Evolutionary conservation across 2,888 invertebrate genomes (phyloP).

Genomic region (Spisula solida): DNA sequence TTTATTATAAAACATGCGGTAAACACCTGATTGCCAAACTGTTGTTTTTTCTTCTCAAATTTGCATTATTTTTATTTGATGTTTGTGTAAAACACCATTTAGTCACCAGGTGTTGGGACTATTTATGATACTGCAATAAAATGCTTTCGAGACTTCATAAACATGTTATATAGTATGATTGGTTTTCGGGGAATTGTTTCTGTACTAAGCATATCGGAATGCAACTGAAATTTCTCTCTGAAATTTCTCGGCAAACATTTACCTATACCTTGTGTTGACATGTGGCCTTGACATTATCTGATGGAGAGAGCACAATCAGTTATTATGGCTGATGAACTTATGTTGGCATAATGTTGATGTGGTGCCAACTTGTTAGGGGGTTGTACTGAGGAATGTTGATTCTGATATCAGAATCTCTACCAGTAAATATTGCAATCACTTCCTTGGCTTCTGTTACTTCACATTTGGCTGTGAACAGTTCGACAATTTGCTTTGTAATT

Average conservation of each 20-base stretch:
- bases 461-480: background rate
- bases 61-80: too few species aligned
- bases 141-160: background rate
- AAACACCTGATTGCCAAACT: too few species aligned
- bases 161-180: background rate
- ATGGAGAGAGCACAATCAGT: background rate
- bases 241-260: background rate
- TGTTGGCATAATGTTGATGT: slow-evolving; percentile 21
- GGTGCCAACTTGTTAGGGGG: background rate
- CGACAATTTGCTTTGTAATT: background rate
- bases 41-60: too few species aligned
- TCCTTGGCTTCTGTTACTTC: background rate
- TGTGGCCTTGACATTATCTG: slow-evolving; percentile 12
- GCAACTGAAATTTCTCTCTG: background rate
- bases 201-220: background rate
- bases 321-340: slow-evolving; percentile 15
- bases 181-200: background rate
- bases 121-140: too few species aligned
- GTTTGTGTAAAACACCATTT: too few species aligned
- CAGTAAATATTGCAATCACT: background rate
- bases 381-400: slow-evolving; percentile 9
- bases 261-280: slow-evolving; percentile 9
- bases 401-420: background rate
- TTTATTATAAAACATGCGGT: too few species aligned
- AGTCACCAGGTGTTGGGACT: too few species aligned